Evolutionary conservation across 1,140 invertebrate species (phyloP).

Genomic region (Tetramorium simillimum): DNA sequence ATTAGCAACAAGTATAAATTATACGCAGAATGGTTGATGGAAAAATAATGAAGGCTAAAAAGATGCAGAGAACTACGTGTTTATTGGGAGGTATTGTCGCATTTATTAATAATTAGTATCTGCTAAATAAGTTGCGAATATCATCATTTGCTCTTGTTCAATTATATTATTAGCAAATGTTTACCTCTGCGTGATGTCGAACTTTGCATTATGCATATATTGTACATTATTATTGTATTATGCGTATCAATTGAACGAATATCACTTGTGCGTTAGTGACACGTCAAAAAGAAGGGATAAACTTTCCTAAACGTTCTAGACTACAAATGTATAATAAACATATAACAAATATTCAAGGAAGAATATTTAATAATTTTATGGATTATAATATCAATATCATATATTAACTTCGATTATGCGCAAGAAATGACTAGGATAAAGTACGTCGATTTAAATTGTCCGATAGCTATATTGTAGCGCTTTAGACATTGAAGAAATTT

Average conservation of each 20-base stretch:
- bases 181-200: background rate
- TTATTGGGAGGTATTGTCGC: background rate
- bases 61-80: background rate
- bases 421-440: background rate
- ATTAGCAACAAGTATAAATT: background rate
- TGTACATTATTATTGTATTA: slow-evolving; percentile 5
- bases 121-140: background rate
- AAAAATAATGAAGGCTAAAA: background rate
- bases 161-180: background rate
- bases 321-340: background rate
- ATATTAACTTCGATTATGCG: background rate
- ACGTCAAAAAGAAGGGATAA: background rate
- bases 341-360: background rate
- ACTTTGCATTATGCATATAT: background rate
- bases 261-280: background rate
- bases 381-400: background rate
- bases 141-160: background rate
- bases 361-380: background rate
- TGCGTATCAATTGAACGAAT: background rate
- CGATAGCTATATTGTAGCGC: background rate
- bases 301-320: background rate
- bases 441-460: background rate
- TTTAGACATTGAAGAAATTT: background rate
- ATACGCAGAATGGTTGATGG: background rate
- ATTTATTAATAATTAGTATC: background rate